A percentile compares a stretch with the other conserved stretches of the same genome.
Evolutionary conservation across 2,888 invertebrate species (phyloP).

Genomic region (Tricholauxania praeusta): DNA sequence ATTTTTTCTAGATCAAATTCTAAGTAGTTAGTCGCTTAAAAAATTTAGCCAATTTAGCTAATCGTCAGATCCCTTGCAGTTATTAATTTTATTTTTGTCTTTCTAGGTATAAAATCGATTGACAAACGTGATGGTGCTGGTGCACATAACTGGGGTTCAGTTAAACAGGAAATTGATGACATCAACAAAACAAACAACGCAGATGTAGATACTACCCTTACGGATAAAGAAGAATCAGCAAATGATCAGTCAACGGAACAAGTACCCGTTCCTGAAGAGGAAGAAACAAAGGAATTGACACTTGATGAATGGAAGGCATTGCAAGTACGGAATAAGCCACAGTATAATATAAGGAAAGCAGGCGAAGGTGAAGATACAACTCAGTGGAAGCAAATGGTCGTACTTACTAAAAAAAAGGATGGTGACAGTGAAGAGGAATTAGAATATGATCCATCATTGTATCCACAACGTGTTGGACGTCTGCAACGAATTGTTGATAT

Average conservation of each 20-base stretch:
- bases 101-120: constrained; percentile 79
- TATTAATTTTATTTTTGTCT: background rate
- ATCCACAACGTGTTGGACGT: constrained; percentile 87
- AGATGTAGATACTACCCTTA: constrained; percentile 50
- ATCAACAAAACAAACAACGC: constrained; percentile 54
- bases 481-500: constrained; percentile 89
- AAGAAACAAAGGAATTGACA: constrained; percentile 88
- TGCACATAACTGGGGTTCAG: constrained; percentile 95
- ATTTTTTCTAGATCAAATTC: no score
- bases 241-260: constrained; percentile 67
- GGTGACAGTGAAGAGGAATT: constrained; percentile 75
- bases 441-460: constrained; percentile 81
- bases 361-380: constrained; percentile 92
- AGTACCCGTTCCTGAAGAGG: constrained; percentile 73
- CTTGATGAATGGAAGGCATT: constrained; percentile 95
- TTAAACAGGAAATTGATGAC: constrained; percentile 88
- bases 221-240: constrained; percentile 64
- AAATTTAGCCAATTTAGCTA: no score
- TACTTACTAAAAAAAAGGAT: constrained; percentile 77
- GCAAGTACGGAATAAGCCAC: constrained; percentile 82
- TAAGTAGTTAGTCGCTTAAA: no score
- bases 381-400: constrained; percentile 93
- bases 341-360: constrained; percentile 92
- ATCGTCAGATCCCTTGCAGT: background rate
- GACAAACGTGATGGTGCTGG: constrained; percentile 96